Base-by-base conservation (phyloP, 2,113 vertebrate genomes). In the Kryptolebias marmoratus region DNA sequence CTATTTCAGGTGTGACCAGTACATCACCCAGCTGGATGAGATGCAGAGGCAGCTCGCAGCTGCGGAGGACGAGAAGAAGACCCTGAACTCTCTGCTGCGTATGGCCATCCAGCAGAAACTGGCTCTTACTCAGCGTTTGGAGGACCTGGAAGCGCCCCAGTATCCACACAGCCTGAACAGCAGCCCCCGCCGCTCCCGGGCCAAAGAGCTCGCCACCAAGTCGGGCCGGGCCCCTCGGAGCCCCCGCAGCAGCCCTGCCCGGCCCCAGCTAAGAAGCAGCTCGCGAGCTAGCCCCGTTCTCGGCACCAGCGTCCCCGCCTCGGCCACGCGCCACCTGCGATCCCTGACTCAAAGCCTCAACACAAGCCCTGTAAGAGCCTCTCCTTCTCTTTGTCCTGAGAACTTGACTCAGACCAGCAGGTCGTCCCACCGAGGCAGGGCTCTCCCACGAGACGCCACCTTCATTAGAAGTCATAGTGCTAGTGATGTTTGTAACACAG, bases 21-120 rank as follows among this genome's bases (percentile, higher is more conserved):
- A 95, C 39, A 90, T 95, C 62, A 94, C 93, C 27, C 94, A 95
- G 85, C 80, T 95, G 84, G 94, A 95, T 31, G 93, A 95, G 89
- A 95, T 95, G 93, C 94, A 94, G 89, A 83, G 93, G 77, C 94
- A 94, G 89, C 90, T 95, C 53, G 93, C 93, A 4, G 94, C 92
- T 3, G 93, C 94, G 0, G 94, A 95, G 75, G 94, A 95, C 2
- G 94, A 95, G 90, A 95, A 95, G 92, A 94, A 92, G 91, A 95
- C 94, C 0, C 89, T 95, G 45, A 95, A 95, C 58, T 93, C 93
- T 4, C 91, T 95, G 57, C 91, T 95, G 69, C 94, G 94, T 42
- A 95, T 95, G 94, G 94, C 94, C 75, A 95, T 95, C 74, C 94
- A 95, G 88, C 94, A 95, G 88, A 95, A 95, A 64, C 53, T 95